A percentile compares a stretch with the other conserved stretches of the same genome.
Conservation (phyloP, 23 tunicate genomes). For the Halocynthia roretzi region DNA sequence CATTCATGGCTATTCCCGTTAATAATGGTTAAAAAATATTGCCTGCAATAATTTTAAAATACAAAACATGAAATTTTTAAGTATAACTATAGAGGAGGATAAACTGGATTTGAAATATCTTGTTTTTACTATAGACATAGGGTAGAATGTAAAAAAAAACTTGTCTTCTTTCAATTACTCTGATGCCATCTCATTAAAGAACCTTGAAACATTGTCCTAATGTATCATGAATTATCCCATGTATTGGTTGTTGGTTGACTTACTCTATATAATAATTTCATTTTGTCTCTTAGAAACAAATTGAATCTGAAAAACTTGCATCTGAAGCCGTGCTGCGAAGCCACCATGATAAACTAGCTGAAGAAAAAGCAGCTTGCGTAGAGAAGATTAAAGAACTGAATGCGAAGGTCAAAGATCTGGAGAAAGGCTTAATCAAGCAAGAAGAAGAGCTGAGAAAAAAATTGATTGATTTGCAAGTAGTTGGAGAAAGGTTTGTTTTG, state of each 20-base stretch:
- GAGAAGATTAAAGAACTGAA: conserved; percentile 28
- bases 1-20: background rate
- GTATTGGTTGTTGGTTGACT: background rate
- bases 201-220: too few species aligned
- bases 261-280: background rate
- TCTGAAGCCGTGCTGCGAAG: conserved; percentile 68
- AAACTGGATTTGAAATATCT: too few species aligned
- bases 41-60: background rate
- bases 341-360: conserved; percentile 42
- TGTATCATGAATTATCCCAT: background rate
- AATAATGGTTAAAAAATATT: background rate
- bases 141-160: too few species aligned
- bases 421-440: conserved; percentile 29
- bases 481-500: conserved; percentile 47
- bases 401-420: conserved; percentile 29
- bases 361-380: conserved; percentile 6
- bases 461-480: conserved; percentile 46
- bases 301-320: conserved; percentile 57
- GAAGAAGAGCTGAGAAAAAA: conserved; percentile 46
- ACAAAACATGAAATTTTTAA: background rate
- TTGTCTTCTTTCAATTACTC: too few species aligned
- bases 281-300: conserved; percentile 43
- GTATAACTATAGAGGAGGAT: background rate
- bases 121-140: too few species aligned
- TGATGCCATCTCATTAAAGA: too few species aligned